Evolutionary conservation across 2,113 vertebrate species (phyloP).

Genomic region (Brachypteracias leptosomus): DNA sequence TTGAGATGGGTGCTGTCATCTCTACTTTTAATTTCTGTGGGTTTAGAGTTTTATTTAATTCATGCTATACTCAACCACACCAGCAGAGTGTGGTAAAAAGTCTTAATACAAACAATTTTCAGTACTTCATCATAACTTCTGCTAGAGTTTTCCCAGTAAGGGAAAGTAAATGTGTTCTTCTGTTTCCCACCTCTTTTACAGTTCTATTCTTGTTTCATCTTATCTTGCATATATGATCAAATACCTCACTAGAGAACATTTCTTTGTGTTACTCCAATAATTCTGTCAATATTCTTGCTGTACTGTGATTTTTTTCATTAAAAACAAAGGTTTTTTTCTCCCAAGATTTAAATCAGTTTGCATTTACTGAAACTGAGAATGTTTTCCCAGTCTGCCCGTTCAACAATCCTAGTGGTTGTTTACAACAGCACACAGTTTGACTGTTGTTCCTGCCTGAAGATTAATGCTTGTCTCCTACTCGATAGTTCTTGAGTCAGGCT

Average conservation of each 20-base stretch:
- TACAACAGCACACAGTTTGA: neutral
- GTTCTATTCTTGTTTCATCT: neutral
- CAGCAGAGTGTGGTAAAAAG: constrained; percentile 35
- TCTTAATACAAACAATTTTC: neutral
- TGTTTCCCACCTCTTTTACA: neutral
- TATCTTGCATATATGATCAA: neutral
- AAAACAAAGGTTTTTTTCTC: neutral
- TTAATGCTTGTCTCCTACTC: neutral
- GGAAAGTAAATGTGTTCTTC: neutral
- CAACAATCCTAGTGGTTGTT: neutral
- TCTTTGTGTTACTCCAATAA: neutral
- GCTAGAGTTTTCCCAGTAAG: neutral
- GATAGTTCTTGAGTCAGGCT: neutral
- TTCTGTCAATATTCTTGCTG: neutral
- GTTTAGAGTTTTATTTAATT: neutral
- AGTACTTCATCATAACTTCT: neutral
- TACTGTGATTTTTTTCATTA: neutral
- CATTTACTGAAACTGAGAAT: neutral
- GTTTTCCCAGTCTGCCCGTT: neutral
- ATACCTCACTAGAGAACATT: neutral
- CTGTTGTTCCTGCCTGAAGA: neutral
- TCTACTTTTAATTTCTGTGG: neutral
- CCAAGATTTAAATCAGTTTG: neutral
- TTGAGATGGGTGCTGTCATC: rapidly evolving
- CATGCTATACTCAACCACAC: neutral